A percentile compares a stretch with the other conserved stretches of the same genome.
phyloP scores from a whole-genome alignment of 2,113 vertebrate genomes.

The Holacanthus passer region DNA sequence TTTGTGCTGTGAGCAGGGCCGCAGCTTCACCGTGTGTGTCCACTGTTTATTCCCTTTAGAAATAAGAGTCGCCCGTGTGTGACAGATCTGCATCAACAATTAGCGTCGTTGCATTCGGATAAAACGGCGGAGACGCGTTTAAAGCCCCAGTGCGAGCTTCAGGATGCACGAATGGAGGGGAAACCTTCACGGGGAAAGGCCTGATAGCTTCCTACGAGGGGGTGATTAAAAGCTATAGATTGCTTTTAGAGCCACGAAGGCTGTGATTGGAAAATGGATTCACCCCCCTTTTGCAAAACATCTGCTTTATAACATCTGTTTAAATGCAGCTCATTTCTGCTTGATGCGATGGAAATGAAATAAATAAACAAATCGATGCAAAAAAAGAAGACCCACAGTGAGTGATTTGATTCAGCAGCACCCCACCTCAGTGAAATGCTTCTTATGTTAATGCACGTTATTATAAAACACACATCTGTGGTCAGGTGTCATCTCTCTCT shows the following conservation, averaged over 20 bases:
- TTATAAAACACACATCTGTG: constrained; percentile 49
- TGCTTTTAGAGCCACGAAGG: constrained; percentile 36
- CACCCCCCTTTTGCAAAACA: neutral
- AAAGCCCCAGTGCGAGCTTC: constrained; percentile 3
- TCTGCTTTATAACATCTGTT: constrained; percentile 13
- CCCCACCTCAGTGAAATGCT: constrained; percentile 32
- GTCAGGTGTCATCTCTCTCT: constrained; percentile 42
- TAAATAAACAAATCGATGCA: constrained; percentile 44
- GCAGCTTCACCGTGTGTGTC: constrained; percentile 54
- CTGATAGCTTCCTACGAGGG: constrained; percentile 63
- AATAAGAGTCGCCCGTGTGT: constrained; percentile 46
- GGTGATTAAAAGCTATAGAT: constrained; percentile 53
- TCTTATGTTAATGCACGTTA: constrained; percentile 26
- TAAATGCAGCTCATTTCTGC: neutral
- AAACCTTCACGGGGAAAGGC: constrained; percentile 58
- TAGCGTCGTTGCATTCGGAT: constrained; percentile 37
- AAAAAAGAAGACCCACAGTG: neutral
- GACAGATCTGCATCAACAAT: constrained; percentile 57
- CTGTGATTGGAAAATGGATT: constrained; percentile 18
- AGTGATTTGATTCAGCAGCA: constrained; percentile 35
- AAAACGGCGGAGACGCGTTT: neutral
- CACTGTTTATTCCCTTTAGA: constrained; percentile 44
- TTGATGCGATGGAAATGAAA: constrained; percentile 18
- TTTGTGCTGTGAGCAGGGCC: constrained; percentile 64
- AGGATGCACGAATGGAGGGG: constrained; percentile 31